Percentiles rank a stretch among this genome's conserved stretches.
phyloP scores from a whole-genome alignment of 1,140 invertebrate genomes.

The Drosophila rufa region DNA sequence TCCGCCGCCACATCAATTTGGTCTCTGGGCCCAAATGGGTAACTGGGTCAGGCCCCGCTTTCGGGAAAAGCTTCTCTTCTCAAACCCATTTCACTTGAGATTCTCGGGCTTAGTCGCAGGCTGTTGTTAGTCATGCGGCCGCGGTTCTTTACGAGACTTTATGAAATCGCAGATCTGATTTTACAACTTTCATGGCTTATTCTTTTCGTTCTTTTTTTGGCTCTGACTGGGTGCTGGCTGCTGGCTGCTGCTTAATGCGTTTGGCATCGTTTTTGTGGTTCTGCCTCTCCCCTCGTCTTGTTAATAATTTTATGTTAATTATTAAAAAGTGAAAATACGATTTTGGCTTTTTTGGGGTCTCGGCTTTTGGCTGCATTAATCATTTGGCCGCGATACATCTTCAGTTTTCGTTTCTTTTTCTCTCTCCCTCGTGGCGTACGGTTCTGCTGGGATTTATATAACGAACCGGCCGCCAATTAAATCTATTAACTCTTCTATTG shows the following conservation, averaged over 20 bases:
- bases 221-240: conserved; percentile 9
- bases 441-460: conserved; percentile 68
- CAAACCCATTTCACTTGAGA: conserved; percentile 77
- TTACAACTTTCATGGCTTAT: conserved; percentile 76
- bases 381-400: conserved; percentile 46
- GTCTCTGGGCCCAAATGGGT: conserved; percentile 70
- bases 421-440: conserved; percentile 3
- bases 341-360: conserved; percentile 63
- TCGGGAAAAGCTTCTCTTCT: conserved; percentile 76
- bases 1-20: conserved; percentile 43
- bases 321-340: conserved; percentile 83
- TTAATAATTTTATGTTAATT: conserved; percentile 83
- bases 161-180: conserved; percentile 66
- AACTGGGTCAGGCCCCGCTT: conserved; percentile 71
- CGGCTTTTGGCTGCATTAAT: conserved; percentile 57
- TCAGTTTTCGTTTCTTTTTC: conserved; percentile 24
- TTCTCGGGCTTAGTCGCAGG: conserved; percentile 48
- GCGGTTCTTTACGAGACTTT: conserved; percentile 68
- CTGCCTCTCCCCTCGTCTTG: conserved; percentile 48
- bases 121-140: conserved; percentile 57
- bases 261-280: conserved; percentile 67
- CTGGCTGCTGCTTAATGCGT: conserved; percentile 54
- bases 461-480: conserved; percentile 53
- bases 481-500: conserved; percentile 32
- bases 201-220: conserved; percentile 30